phyloP scores from a whole-genome alignment of 2,797 vertebrate species.

The Enteromius trimaculatus region DNA sequence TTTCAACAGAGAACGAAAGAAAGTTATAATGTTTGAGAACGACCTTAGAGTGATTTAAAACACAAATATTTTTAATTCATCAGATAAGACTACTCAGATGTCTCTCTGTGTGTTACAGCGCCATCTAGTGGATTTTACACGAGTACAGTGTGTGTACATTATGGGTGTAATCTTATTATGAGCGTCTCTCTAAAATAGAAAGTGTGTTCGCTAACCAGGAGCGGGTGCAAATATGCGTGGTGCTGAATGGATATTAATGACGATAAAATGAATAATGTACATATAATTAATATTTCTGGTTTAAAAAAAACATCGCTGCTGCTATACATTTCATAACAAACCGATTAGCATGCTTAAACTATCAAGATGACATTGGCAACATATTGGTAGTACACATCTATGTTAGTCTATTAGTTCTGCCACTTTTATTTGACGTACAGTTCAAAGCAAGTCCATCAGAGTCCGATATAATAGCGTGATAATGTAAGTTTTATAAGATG shows the following conservation, averaged over 20 bases:
- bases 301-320: neutral
- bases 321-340: neutral
- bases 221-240: neutral
- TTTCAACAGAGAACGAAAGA: neutral
- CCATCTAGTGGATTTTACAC: slow-evolving; percentile 5
- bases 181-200: neutral
- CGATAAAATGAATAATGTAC: neutral
- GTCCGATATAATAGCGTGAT: neutral
- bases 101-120: neutral
- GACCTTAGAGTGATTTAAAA: neutral
- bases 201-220: neutral
- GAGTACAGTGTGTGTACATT: neutral
- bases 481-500: slow-evolving; percentile 15
- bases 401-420: neutral
- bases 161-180: slow-evolving; percentile 19
- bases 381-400: neutral
- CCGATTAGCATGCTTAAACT: neutral
- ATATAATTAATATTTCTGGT: neutral
- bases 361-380: neutral
- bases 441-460: neutral
- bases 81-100: neutral
- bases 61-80: neutral
- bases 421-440: neutral
- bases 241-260: neutral
- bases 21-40: neutral